phyloP scores from a whole-genome alignment of 1,140 invertebrate species.

The Amyelois transitella region DNA sequence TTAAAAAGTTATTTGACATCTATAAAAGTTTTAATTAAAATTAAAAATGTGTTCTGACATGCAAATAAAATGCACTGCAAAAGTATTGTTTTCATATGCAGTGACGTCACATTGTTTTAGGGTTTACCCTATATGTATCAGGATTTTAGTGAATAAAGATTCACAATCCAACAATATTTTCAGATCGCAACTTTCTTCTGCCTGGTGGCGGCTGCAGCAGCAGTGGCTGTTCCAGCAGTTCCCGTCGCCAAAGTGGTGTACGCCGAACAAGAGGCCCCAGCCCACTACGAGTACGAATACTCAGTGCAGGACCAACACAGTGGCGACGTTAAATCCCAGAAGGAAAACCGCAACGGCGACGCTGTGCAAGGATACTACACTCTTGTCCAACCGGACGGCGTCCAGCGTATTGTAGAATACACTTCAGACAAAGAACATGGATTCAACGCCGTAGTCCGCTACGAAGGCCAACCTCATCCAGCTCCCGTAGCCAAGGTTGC shows the following conservation, averaged over 20 bases:
- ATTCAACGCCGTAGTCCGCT: slow-evolving; percentile 49
- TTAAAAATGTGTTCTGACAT: no score
- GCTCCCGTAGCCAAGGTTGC: slow-evolving; percentile 40
- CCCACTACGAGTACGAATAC: slow-evolving; percentile 68
- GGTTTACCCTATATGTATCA: no score
- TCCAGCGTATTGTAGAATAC: slow-evolving; percentile 74
- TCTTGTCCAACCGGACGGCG: slow-evolving; percentile 73
- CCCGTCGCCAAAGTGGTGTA: slow-evolving; percentile 25
- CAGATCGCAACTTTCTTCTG: slow-evolving; percentile 13
- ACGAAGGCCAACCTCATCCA: slow-evolving; percentile 51
- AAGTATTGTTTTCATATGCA: no score
- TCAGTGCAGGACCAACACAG: slow-evolving; percentile 60
- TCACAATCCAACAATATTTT: no score
- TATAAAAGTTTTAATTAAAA: no score
- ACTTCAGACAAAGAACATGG: slow-evolving; percentile 55
- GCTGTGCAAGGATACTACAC: slow-evolving; percentile 77
- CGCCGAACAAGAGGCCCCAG: slow-evolving; percentile 43
- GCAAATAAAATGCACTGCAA: no score
- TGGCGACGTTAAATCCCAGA: slow-evolving; percentile 54
- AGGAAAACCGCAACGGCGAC: slow-evolving; percentile 69
- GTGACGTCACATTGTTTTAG: background rate
- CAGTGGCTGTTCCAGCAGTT: slow-evolving; percentile 21
- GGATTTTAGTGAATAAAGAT: no score
- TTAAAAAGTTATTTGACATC: no score
- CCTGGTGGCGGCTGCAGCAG: slow-evolving; percentile 29